phyloP scores from a whole-genome alignment of 2,113 vertebrate species.

The Anoura caudifer region DNA sequence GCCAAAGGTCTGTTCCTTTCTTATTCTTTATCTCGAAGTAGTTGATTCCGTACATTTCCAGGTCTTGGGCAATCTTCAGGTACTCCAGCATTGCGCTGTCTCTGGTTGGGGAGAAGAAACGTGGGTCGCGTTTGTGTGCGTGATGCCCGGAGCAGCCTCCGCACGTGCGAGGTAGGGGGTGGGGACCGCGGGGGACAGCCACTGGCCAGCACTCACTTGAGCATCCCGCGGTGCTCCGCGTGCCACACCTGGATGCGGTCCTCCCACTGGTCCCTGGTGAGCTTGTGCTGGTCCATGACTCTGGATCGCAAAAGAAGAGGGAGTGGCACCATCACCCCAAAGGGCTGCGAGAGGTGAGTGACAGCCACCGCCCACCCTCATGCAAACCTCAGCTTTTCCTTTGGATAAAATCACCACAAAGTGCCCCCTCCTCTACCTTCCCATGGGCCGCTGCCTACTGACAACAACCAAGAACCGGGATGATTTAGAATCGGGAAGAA shows the following conservation, averaged over 20 bases:
- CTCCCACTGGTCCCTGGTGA: constrained; percentile 96
- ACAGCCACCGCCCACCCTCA: background rate
- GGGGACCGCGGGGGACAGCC: fast-evolving
- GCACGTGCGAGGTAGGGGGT: too few species aligned
- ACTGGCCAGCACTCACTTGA: constrained; percentile 86
- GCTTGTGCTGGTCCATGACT: constrained; percentile 96
- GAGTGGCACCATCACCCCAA: background rate
- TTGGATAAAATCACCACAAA: background rate
- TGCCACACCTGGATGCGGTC: constrained; percentile 99
- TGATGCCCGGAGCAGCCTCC: fast-evolving
- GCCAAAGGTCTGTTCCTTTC: constrained; percentile 96
- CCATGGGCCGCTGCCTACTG: too few species aligned
- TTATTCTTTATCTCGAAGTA: constrained; percentile 99
- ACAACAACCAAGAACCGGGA: background rate
- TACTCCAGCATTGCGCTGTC: constrained; percentile 97
- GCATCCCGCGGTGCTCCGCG: constrained; percentile 92
- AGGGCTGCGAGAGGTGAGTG: background rate
- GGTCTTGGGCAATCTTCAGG: constrained; percentile 96
- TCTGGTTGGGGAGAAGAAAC: constrained; percentile 71
- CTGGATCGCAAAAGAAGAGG: constrained; percentile 73
- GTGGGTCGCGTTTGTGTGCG: fast-evolving
- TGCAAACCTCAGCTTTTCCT: background rate
- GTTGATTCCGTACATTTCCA: constrained; percentile 99
- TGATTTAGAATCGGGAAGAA: background rate
- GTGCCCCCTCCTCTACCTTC: background rate